These are phyloP conservation scores for Drosophila neocordata DNA, from an alignment of 1,140 invertebrate species.

Conservation along the genomic window DNA sequence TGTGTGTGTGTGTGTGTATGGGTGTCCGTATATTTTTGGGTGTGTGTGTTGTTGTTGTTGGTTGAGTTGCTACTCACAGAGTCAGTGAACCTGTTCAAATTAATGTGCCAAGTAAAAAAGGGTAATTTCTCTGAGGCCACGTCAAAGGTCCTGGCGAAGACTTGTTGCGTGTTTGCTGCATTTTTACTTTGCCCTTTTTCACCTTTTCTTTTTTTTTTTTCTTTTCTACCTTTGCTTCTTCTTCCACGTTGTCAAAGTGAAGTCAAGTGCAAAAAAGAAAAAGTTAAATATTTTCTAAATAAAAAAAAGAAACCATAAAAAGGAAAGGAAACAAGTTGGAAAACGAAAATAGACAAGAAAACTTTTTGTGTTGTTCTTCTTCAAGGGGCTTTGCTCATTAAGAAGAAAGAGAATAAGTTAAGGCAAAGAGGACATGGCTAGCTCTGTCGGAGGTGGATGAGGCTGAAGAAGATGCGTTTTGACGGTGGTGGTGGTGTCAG, in stretches of 20 bases:
- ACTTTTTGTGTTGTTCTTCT: constrained; percentile 41
- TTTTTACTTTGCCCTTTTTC: constrained; percentile 2
- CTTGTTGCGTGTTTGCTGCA: constrained; percentile 59
- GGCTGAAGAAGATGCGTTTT: constrained; percentile 41
- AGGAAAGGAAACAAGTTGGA: constrained; percentile 5
- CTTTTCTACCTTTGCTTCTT: constrained; percentile 4
- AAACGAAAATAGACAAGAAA: constrained; percentile 48
- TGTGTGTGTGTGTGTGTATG: constrained; percentile 8
- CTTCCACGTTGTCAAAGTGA: constrained; percentile 54
- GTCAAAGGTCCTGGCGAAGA: constrained; percentile 50
- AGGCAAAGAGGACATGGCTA: not conserved
- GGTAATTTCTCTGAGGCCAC: constrained; percentile 65
- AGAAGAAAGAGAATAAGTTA: constrained; percentile 17
- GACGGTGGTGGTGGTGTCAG: constrained; percentile 24
- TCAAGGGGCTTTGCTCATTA: constrained; percentile 65
- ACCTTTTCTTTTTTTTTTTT: not conserved
- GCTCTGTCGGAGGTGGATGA: not conserved
- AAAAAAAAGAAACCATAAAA: not conserved
- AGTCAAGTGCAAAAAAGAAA: constrained; percentile 68
- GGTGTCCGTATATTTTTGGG: not conserved
- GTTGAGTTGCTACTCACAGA: constrained; percentile 38
- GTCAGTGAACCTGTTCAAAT: constrained; percentile 67
- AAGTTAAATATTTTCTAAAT: constrained; percentile 53
- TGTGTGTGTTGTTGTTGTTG: constrained; percentile 9
- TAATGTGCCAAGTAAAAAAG: constrained; percentile 75